A percentile compares a stretch with the other conserved stretches of the same genome.
These are phyloP conservation scores for Xenopus tropicalis DNA, from an alignment of 2,113 vertebrate genomes.

Conservation along the genomic window UCB_Xtro_10.0 CM004443.2:114776001-114776500, in stretches of 20 bases:
- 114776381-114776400: too few species aligned
- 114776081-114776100: conserved; percentile 36
- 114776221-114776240: conserved; percentile 26
- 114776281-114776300: conserved; percentile 31
- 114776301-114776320: conserved; percentile 38
- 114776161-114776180: conserved; percentile 22
- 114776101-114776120: conserved; percentile 42
- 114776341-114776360: conserved; percentile 15
- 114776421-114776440: too few species aligned
- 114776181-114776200: conserved; percentile 36
- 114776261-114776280: conserved; percentile 27
- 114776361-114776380: conserved; percentile 4
- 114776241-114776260: conserved; percentile 22
- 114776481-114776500: too few species aligned
- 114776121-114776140: conserved; percentile 22
- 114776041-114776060: conserved; percentile 33
- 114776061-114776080: conserved; percentile 12
- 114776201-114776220: conserved; percentile 31
- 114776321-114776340: conserved; percentile 17
- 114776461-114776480: too few species aligned
- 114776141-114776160: conserved; percentile 1
- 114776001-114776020: conserved; percentile 17
- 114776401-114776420: too few species aligned
- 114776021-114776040: conserved; percentile 24
- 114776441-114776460: too few species aligned